Evolutionary conservation across 2,113 vertebrate species (phyloP).

Genomic region (Pelecanus crispus): DNA sequence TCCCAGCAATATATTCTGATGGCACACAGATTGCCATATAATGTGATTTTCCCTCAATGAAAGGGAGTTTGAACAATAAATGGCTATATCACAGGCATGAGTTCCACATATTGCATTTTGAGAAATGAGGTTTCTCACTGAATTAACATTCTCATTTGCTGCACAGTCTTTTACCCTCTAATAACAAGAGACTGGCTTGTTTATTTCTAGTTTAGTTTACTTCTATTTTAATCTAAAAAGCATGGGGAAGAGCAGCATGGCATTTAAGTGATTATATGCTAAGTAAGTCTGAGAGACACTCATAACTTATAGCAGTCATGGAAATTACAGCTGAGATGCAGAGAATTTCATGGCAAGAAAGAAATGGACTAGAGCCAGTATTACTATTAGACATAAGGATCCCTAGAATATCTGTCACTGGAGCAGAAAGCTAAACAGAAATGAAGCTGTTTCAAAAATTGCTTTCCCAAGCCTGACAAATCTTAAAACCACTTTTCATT

Average conservation of each 20-base stretch:
- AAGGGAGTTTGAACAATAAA: constrained; percentile 19
- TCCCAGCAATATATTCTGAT: not conserved
- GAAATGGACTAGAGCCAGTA: not conserved
- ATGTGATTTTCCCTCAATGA: not conserved
- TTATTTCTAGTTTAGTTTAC: not conserved
- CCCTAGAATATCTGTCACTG: not conserved
- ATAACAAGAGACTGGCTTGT: not conserved
- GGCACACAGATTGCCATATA: constrained; percentile 1
- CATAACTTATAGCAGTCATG: not conserved
- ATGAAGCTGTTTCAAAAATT: not conserved
- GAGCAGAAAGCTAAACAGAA: not conserved
- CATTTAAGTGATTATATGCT: not conserved
- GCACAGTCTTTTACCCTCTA: not conserved
- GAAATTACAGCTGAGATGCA: not conserved
- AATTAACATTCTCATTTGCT: not conserved
- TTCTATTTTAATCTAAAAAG: not conserved
- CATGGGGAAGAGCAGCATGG: not conserved
- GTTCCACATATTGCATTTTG: constrained; percentile 9
- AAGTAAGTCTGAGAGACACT: not conserved
- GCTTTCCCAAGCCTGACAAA: not conserved
- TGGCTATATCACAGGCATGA: not conserved
- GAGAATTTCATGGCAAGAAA: not conserved
- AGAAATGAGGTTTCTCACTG: constrained; percentile 12
- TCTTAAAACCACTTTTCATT: not conserved
- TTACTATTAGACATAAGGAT: not conserved